Conservation (phyloP, 2,797 vertebrate species). For the Huso huso region DNA sequence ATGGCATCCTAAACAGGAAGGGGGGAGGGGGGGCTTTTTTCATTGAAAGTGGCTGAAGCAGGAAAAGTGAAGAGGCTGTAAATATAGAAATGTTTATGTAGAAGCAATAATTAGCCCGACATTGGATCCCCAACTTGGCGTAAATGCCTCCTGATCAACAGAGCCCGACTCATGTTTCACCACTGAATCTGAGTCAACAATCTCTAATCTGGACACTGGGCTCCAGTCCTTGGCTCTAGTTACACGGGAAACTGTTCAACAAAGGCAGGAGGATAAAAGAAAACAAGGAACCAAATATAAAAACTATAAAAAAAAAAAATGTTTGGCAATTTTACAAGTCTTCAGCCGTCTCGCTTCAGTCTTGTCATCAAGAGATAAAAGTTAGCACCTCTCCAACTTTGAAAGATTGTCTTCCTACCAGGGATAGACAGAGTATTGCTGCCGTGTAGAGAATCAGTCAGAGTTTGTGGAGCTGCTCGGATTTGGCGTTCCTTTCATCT, state of each 20-base stretch:
- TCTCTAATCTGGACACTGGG: conserved; percentile 75
- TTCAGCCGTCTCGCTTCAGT: conserved; percentile 30
- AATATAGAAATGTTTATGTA: conserved; percentile 11
- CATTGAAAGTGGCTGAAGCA: conserved; percentile 9
- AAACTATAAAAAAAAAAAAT: conserved; percentile 21
- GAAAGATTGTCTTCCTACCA: conserved; percentile 18
- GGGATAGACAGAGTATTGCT: no score
- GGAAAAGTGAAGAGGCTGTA: conserved; percentile 37
- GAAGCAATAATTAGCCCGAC: conserved; percentile 58
- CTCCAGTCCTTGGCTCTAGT: conserved; percentile 38
- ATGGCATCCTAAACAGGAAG: not conserved
- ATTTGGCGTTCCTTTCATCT: conserved; percentile 64
- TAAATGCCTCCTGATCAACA: conserved; percentile 71
- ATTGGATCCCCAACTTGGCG: conserved; percentile 71
- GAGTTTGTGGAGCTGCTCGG: conserved; percentile 47
- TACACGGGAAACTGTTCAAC: conserved; percentile 65
- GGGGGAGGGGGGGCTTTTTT: conserved; percentile 15
- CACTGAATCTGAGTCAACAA: conserved; percentile 80
- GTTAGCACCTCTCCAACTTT: conserved; percentile 34
- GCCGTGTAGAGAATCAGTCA: no score
- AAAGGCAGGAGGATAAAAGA: conserved; percentile 35
- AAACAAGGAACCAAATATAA: not conserved
- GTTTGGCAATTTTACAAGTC: conserved; percentile 28
- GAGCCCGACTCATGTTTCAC: conserved; percentile 66
- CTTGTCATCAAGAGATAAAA: conserved; percentile 19